phyloP scores from a whole-genome alignment of 2,888 invertebrate species.

The Mythimna loreyi region DNA sequence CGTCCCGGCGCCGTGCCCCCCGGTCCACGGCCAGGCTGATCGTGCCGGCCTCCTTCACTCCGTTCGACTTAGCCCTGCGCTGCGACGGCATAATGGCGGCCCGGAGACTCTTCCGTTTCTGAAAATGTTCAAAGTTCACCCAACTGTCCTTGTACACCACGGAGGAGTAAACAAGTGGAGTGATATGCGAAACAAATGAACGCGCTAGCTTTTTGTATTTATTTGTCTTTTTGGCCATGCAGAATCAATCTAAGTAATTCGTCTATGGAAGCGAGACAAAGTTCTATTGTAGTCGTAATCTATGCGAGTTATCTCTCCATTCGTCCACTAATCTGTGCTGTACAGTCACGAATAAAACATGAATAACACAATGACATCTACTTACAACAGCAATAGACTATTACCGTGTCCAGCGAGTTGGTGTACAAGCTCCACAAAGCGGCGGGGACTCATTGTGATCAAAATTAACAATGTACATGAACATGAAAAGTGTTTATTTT shows the following conservation, averaged over 20 bases:
- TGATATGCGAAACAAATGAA: constrained; percentile 20
- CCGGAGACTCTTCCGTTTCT: constrained; percentile 97
- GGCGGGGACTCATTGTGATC: constrained; percentile 76
- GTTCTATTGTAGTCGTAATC: neutral
- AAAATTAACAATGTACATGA: constrained; percentile 82
- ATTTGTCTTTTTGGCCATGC: neutral
- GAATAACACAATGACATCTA: constrained; percentile 71
- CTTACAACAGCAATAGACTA: constrained; percentile 81
- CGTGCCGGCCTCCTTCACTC: constrained; percentile 94
- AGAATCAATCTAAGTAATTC: neutral
- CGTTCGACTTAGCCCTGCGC: constrained; percentile 94
- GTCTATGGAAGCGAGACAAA: constrained; percentile 1
- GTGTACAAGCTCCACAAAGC: constrained; percentile 74
- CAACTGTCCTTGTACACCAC: constrained; percentile 33
- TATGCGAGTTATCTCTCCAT: constrained; percentile 34
- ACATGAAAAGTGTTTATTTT: constrained; percentile 83
- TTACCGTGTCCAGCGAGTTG: constrained; percentile 75
- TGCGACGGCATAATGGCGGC: constrained; percentile 95
- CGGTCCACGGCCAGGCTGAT: constrained; percentile 95
- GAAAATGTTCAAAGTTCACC: constrained; percentile 74
- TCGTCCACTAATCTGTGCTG: constrained; percentile 34
- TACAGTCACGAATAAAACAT: constrained; percentile 42
- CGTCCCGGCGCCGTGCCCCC: constrained; percentile 92
- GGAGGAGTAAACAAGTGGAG: constrained; percentile 45
- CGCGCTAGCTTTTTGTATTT: neutral